Percentiles rank a stretch among this genome's conserved stretches.
phyloP scores from a whole-genome alignment of 64 coral and sea anemone species.

The Stylophora pistillata region DNA sequence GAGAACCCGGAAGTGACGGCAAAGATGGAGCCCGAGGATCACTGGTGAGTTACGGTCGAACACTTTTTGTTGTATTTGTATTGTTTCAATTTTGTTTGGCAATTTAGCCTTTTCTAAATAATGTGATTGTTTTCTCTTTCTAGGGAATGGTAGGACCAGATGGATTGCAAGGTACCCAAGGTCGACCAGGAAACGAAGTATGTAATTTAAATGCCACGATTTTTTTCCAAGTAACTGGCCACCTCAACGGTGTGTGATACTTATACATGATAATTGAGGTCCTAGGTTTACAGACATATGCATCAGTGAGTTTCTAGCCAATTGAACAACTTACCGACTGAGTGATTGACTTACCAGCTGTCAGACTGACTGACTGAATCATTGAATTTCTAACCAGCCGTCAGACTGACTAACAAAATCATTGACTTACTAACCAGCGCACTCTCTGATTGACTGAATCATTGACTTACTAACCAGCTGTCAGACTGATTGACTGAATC shows the following conservation, averaged over 20 bases:
- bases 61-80: background rate
- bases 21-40: constrained; percentile 9
- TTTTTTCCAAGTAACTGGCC: background rate
- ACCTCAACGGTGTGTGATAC: too few species aligned
- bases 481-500: background rate
- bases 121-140: background rate
- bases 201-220: background rate
- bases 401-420: background rate
- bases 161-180: background rate
- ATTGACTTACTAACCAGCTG: background rate
- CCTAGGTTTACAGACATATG: background rate
- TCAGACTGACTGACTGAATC: background rate
- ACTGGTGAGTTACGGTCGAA: background rate
- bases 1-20: constrained; percentile 2
- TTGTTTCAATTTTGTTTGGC: background rate
- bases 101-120: too few species aligned
- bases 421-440: background rate
- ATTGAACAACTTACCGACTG: background rate
- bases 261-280: too few species aligned
- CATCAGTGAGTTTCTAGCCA: background rate
- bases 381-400: background rate
- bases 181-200: background rate
- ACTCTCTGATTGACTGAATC: background rate
- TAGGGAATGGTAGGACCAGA: background rate
- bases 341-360: background rate